Percentiles rank a stretch among this genome's conserved stretches.
Conservation (phyloP, 1,140 invertebrate species). For the Ephestia elutella region DNA sequence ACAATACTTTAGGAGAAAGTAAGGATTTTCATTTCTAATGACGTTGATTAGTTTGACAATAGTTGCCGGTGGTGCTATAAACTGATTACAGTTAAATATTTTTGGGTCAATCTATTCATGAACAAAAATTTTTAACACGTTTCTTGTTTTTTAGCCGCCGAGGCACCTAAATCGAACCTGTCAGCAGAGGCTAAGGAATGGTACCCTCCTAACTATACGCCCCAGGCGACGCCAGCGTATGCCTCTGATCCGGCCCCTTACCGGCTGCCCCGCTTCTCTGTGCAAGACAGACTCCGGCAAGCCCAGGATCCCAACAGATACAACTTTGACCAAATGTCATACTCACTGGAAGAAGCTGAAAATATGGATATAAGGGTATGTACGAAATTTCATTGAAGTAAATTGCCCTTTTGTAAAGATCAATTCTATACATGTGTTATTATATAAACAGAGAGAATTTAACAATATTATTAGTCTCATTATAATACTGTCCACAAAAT, state of each 20-base stretch:
- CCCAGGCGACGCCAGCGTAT: slow-evolving; percentile 39
- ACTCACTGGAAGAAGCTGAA: slow-evolving; percentile 55
- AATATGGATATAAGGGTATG: slow-evolving; percentile 57
- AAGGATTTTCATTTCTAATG: slow-evolving; percentile 63
- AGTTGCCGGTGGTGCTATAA: slow-evolving; percentile 32
- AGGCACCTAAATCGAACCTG: slow-evolving; percentile 57
- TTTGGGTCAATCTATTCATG: slow-evolving; percentile 20
- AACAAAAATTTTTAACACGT: slow-evolving; percentile 14
- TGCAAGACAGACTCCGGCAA: slow-evolving; percentile 62
- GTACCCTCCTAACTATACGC: slow-evolving; percentile 71
- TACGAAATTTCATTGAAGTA: not conserved
- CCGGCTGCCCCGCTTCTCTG: slow-evolving; percentile 56
- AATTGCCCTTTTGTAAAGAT: no score
- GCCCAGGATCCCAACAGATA: slow-evolving; percentile 64
- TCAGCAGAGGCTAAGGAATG: slow-evolving; percentile 73
- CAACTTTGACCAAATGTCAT: slow-evolving; percentile 62
- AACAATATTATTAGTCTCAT: no score
- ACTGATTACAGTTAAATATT: slow-evolving; percentile 20
- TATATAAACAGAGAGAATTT: no score
- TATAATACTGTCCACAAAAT: no score
- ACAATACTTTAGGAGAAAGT: slow-evolving; percentile 64
- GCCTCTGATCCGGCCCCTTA: slow-evolving; percentile 40
- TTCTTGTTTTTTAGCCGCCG: slow-evolving; percentile 35
- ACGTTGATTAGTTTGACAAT: slow-evolving; percentile 58
- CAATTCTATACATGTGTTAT: no score